A percentile compares a stretch with the other conserved stretches of the same genome.
Evolutionary conservation across 2,113 vertebrate species (phyloP).

Genomic region (Gobio gobio): DNA sequence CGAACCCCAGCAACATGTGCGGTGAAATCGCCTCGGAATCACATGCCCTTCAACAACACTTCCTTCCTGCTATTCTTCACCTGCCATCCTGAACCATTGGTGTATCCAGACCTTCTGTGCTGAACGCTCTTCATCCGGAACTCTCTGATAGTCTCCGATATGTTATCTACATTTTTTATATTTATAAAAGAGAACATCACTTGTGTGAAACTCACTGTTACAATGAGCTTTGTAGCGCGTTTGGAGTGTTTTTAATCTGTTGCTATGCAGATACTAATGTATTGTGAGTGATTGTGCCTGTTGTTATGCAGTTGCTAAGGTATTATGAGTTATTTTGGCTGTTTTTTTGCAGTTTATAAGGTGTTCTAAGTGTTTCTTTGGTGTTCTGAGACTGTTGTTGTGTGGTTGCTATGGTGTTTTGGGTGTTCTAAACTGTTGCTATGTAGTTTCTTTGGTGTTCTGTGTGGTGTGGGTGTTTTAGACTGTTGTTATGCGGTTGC

Average conservation of each 20-base stretch:
- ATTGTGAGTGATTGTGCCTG: neutral
- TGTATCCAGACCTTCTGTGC: conserved; percentile 13
- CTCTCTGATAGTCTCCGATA: neutral
- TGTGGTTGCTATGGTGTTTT: fast-evolving
- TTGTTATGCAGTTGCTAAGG: neutral
- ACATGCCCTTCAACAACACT: conserved; percentile 19
- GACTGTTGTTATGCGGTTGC: fast-evolving
- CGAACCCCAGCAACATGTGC: neutral
- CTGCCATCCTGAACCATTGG: neutral
- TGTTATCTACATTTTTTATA: neutral
- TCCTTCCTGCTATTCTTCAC: conserved; percentile 50
- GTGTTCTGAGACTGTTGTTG: fast-evolving
- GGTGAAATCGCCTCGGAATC: neutral
- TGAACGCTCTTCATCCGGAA: neutral
- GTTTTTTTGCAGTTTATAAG: neutral
- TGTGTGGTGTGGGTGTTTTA: too few relatives aligned
- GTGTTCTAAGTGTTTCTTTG: neutral
- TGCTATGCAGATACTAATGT: fast-evolving
- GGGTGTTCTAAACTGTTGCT: fast-evolving
- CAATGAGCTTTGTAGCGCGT: neutral
- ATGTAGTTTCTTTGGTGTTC: too few relatives aligned
- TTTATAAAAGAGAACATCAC: neutral
- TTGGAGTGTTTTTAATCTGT: neutral
- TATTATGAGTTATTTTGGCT: neutral
- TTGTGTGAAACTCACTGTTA: neutral